phyloP scores from a whole-genome alignment of 2,888 invertebrate species.

The Rhagophthalmus giganteus region DNA sequence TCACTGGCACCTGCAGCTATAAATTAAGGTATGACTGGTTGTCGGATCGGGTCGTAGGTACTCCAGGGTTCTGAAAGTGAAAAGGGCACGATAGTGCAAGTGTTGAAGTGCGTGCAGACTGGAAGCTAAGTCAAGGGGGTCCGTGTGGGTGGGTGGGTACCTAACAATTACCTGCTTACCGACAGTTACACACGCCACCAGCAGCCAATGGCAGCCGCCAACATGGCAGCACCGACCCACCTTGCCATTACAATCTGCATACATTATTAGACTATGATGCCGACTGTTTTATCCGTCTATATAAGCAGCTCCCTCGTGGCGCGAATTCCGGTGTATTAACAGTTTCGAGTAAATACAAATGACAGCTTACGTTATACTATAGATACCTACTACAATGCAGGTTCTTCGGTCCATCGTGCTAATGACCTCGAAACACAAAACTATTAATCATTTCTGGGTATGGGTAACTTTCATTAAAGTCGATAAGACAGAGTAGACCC shows the following conservation, averaged over 20 bases:
- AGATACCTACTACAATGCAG: neutral
- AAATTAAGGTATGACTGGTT: no score
- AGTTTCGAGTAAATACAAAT: neutral
- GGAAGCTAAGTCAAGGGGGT: constrained; percentile 25
- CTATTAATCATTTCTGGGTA: neutral
- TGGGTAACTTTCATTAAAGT: neutral
- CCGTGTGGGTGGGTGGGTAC: constrained; percentile 41
- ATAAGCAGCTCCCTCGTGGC: neutral
- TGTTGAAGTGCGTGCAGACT: constrained; percentile 25
- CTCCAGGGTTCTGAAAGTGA: constrained; percentile 7
- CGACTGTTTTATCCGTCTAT: constrained; percentile 24
- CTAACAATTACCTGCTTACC: constrained; percentile 42
- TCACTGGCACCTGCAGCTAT: no score
- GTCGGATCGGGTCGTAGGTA: no score
- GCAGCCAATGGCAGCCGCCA: constrained; percentile 43
- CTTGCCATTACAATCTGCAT: constrained; percentile 35
- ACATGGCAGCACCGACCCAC: constrained; percentile 44
- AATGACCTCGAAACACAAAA: neutral
- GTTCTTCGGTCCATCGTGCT: neutral
- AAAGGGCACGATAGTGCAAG: constrained; percentile 20
- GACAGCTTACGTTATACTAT: neutral
- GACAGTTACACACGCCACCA: constrained; percentile 33
- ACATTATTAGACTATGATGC: constrained; percentile 26
- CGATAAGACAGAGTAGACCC: neutral
- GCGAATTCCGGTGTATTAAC: neutral